Percentiles rank a stretch among this genome's conserved stretches.
phyloP scores from a whole-genome alignment of 2,797 vertebrate species.

The Sebastes hubbsi region DNA sequence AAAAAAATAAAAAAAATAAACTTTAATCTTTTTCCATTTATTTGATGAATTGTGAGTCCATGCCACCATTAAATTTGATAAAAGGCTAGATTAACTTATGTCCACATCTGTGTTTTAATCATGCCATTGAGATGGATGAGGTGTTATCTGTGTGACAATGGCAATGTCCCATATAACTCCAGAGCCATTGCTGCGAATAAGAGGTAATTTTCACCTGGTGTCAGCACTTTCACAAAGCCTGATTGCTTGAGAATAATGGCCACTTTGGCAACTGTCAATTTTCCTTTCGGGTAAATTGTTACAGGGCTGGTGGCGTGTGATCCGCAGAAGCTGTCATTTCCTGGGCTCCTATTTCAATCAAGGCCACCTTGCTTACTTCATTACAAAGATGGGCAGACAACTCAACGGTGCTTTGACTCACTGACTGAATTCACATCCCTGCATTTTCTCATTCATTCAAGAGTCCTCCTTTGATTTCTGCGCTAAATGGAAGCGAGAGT shows the following conservation, averaged over 20 bases:
- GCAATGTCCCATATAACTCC: slow-evolving; percentile 2
- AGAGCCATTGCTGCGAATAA: slow-evolving; percentile 12
- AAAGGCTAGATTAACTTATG: slow-evolving; percentile 38
- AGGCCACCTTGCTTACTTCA: slow-evolving; percentile 67
- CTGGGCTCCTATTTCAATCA: slow-evolving; percentile 71
- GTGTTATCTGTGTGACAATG: slow-evolving; percentile 10
- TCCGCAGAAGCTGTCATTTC: slow-evolving; percentile 64
- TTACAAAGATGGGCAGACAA: slow-evolving; percentile 61
- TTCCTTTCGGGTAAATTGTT: slow-evolving; percentile 63
- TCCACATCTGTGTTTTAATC: slow-evolving; percentile 54
- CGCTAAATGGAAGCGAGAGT: slow-evolving; percentile 38
- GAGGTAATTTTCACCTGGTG: slow-evolving; percentile 45
- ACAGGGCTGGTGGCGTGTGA: slow-evolving; percentile 38
- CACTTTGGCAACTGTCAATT: slow-evolving; percentile 74
- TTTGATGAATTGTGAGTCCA: slow-evolving; percentile 38
- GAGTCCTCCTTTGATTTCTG: slow-evolving; percentile 47
- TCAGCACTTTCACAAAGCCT: slow-evolving; percentile 65
- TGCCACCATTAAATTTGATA: slow-evolving; percentile 30
- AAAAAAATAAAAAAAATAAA: slow-evolving; percentile 12
- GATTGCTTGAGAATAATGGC: slow-evolving; percentile 69
- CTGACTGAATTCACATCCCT: slow-evolving; percentile 30
- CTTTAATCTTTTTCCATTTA: slow-evolving; percentile 10
- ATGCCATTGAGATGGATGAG: slow-evolving; percentile 31
- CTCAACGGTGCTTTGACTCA: slow-evolving; percentile 39
- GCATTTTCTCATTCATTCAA: slow-evolving; percentile 44